phyloP scores from a whole-genome alignment of 1,140 invertebrate species.

The Nomia melanderi region DNA sequence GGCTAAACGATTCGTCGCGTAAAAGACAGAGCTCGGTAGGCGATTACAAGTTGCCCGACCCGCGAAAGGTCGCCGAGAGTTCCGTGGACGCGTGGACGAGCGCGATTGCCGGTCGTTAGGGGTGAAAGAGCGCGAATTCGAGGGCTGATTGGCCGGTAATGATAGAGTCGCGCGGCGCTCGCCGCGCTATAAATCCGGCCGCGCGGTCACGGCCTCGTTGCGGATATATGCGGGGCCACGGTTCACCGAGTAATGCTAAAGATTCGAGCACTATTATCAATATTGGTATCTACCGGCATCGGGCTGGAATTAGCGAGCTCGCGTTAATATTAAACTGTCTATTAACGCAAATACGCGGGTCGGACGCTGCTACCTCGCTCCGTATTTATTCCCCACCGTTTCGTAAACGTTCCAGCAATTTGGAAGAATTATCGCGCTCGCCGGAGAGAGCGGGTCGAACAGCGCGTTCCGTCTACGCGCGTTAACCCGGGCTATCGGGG shows the following conservation, averaged over 20 bases:
- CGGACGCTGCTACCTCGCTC: not conserved
- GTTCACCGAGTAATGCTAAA: constrained; percentile 6
- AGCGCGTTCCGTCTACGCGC: too few species aligned
- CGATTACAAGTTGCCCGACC: too few species aligned
- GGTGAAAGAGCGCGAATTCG: constrained; percentile 33
- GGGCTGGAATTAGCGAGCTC: not conserved
- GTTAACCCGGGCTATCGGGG: too few species aligned
- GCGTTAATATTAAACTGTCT: constrained; percentile 35
- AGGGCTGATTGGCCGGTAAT: constrained; percentile 24
- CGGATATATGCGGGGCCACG: not conserved
- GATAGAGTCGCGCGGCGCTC: constrained; percentile 21
- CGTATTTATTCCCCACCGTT: not conserved
- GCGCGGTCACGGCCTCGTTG: constrained; percentile 6
- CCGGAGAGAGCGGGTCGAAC: too few species aligned
- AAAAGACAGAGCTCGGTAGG: too few species aligned
- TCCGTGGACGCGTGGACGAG: too few species aligned
- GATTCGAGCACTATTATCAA: constrained; percentile 23
- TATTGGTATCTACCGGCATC: constrained; percentile 31
- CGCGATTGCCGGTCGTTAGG: not conserved
- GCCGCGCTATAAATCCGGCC: constrained; percentile 22
- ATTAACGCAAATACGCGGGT: constrained; percentile 25
- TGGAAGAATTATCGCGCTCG: not conserved
- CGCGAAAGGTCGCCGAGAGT: too few species aligned
- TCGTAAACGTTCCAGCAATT: not conserved
- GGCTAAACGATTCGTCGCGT: too few species aligned